Conservation (phyloP, 92 coral and sea anemone species). For the Zoanthus sociatus region DNA sequence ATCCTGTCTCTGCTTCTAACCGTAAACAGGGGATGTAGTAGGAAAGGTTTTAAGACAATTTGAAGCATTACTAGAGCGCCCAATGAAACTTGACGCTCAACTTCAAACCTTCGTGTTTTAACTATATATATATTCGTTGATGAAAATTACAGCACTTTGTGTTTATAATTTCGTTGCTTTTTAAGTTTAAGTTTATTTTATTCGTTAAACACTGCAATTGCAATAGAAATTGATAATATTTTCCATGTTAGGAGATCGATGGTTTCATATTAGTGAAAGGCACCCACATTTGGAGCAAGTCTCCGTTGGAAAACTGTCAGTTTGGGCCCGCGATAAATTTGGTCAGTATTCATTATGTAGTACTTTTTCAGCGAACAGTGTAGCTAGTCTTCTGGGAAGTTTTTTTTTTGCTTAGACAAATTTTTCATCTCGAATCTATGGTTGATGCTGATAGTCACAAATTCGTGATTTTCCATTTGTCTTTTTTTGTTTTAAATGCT, state of each 20-base stretch:
- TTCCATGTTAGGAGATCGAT: constrained; percentile 69
- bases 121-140: too few species aligned
- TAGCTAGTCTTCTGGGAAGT: not conserved
- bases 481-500: too few species aligned
- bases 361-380: not conserved
- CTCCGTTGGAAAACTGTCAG: constrained; percentile 85
- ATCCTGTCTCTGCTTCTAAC: too few species aligned
- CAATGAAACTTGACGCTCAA: too few species aligned
- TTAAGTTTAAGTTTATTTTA: not conserved
- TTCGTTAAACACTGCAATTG: not conserved
- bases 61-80: too few species aligned
- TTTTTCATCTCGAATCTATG: too few species aligned
- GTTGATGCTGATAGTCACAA: too few species aligned
- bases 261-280: constrained; percentile 90
- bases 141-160: not conserved
- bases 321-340: constrained; percentile 89
- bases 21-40: too few species aligned
- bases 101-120: too few species aligned
- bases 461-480: too few species aligned
- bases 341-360: constrained; percentile 62
- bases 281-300: constrained; percentile 79
- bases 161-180: not conserved
- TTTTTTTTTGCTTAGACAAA: not conserved
- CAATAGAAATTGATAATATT: not conserved
- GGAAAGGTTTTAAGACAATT: too few species aligned